Base-by-base conservation (phyloP, 2,113 vertebrate genomes). In the Istiophorus platypterus region DNA sequence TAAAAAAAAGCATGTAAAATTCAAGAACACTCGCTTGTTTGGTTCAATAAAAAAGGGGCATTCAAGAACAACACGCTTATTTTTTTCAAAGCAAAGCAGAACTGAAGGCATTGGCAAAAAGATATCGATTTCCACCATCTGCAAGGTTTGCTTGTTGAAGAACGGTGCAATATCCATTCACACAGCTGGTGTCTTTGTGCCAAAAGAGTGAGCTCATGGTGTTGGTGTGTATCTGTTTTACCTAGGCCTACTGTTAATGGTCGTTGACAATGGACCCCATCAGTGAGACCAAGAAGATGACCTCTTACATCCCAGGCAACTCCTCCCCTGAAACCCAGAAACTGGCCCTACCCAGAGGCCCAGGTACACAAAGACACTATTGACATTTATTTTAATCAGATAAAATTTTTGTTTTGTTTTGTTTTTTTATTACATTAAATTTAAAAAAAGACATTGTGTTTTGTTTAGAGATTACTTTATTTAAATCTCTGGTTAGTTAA, bases 231-330 rank as follows among this genome's bases (percentile, higher is more conserved):
- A 1, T 78, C 6, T 68, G 8, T 59, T 39, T 37, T 61, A 2
- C 3, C 0, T 26, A 81, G 59, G 69, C 45, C 66, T 49, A 17
- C 81, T 75, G 72, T 76, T 74, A 52, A 49, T 70, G 66, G 76
- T 54, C 70, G 70, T 51, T 70, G 61, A 90, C 4, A 34, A 94
- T 94, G 93, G 92, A 93, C 18, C 12, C 56, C 70, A 51, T 27
- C 10, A 76, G 67, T 54, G 75, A 93, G 73, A 88, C 66, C 68
- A 73, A 70, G 54, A 92, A 10, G 68, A 80, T 87, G 91, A 64
- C 80, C 27, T 76, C 86, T 37, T 72, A 89, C 81, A 72, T 61
- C 26, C 54, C 83, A 29, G 63, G 12, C 37, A 76, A 31, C 61
- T 2, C 54, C 1, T 66, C 72, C 27, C 31, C 57, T 31, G 91